These are phyloP conservation scores for Thumatha senex DNA, from an alignment of 2,888 invertebrate species.

Conservation along the genomic window DNA sequence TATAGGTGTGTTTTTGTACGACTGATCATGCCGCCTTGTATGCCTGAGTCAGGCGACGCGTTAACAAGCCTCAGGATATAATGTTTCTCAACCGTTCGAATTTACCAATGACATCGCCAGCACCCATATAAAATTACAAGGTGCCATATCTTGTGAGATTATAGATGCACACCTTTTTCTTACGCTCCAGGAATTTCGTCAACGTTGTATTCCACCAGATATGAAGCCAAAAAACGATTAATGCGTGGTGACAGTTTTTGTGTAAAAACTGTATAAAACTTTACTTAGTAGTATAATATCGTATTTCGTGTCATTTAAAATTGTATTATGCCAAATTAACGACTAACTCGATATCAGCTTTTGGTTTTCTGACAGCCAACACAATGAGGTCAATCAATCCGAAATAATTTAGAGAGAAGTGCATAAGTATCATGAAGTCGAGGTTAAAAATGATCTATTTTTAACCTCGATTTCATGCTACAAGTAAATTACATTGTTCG, in stretches of 20 bases:
- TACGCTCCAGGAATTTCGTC: constrained; percentile 60
- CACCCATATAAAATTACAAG: constrained; percentile 70
- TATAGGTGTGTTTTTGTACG: constrained; percentile 41
- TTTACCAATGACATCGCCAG: constrained; percentile 73
- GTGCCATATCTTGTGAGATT: constrained; percentile 68
- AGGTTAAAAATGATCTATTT: constrained; percentile 37
- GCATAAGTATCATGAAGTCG: too few species aligned
- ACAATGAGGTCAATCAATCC: constrained; percentile 17
- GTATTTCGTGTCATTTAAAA: constrained; percentile 44
- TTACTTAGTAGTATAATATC: constrained; percentile 40
- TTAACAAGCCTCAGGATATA: constrained; percentile 54
- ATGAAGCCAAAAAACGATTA: constrained; percentile 62
- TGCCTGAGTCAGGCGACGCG: constrained; percentile 44
- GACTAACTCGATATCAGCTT: not conserved
- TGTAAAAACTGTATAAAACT: constrained; percentile 51
- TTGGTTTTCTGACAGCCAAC: not conserved
- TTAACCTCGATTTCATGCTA: constrained; percentile 61
- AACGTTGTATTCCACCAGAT: constrained; percentile 60
- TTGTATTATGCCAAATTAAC: constrained; percentile 28
- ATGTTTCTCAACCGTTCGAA: constrained; percentile 64
- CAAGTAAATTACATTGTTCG: constrained; percentile 66
- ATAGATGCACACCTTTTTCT: constrained; percentile 68
- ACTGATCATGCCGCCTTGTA: constrained; percentile 51
- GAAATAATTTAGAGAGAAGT: constrained; percentile 31
- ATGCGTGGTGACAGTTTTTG: constrained; percentile 68